These are phyloP conservation scores for Chlamydotis undulata DNA, from an alignment of 2,113 vertebrate genomes.

Conservation along the genomic window DNA sequence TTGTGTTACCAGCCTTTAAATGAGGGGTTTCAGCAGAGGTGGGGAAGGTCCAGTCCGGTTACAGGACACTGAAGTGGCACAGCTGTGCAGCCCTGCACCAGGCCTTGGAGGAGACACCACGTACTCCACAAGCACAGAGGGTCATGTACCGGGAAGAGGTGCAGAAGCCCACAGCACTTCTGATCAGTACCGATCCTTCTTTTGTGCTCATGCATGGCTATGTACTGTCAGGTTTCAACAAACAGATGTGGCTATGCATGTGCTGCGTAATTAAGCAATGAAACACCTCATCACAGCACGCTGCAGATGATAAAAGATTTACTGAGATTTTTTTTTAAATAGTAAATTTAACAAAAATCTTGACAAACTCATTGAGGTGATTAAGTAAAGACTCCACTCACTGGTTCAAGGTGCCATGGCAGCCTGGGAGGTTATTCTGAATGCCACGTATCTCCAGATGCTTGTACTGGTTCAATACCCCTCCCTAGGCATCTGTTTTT, in stretches of 20 bases:
- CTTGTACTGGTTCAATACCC: neutral
- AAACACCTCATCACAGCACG: neutral
- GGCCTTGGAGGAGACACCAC: neutral
- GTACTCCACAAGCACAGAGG: neutral
- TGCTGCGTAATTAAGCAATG: neutral
- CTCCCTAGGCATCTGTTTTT: conserved; percentile 45
- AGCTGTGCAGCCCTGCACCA: neutral
- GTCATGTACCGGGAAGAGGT: neutral
- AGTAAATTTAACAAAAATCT: neutral
- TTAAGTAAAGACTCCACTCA: neutral
- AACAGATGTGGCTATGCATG: neutral
- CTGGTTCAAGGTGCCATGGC: neutral
- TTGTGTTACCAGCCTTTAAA: neutral
- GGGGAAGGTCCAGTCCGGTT: neutral
- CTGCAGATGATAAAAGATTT: neutral
- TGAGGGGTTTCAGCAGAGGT: neutral
- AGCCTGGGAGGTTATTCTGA: neutral
- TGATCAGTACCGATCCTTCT: neutral
- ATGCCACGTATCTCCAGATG: conserved; percentile 41
- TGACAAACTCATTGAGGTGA: neutral
- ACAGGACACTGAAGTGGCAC: neutral
- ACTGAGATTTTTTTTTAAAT: neutral
- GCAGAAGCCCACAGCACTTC: neutral
- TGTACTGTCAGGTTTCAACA: neutral
- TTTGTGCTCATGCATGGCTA: neutral